Percentiles rank a stretch among this genome's conserved stretches.
Evolutionary conservation across 1,140 invertebrate species (phyloP).

Genomic region (Bicyclus anynana): DNA sequence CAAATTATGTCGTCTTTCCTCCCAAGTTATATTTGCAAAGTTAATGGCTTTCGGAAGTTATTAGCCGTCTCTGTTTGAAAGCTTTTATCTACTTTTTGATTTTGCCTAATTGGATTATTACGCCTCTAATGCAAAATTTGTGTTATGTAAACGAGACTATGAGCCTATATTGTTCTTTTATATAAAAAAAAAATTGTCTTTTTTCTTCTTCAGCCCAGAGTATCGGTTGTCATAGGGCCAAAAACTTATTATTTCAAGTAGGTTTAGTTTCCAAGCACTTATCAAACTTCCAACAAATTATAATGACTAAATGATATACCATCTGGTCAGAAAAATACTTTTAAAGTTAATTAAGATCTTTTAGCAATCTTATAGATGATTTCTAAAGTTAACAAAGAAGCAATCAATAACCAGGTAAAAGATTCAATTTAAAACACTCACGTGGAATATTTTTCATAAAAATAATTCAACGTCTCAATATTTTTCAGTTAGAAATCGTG

Average conservation of each 20-base stretch:
- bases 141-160: constrained; percentile 1
- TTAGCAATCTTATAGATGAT: too few relatives aligned
- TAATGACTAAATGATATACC: too few relatives aligned
- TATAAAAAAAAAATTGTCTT: too few relatives aligned
- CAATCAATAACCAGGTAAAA: not conserved
- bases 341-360: too few relatives aligned
- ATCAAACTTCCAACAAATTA: too few relatives aligned
- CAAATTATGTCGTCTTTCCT: constrained; percentile 2
- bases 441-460: not conserved
- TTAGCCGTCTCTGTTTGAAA: constrained; percentile 10
- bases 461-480: not conserved
- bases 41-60: constrained; percentile 9
- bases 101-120: constrained; percentile 25
- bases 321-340: too few relatives aligned
- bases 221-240: too few relatives aligned
- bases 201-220: too few relatives aligned
- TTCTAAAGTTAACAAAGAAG: not conserved
- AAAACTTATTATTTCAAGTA: too few relatives aligned
- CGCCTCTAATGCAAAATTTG: constrained; percentile 19
- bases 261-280: too few relatives aligned
- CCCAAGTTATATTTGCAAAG: constrained; percentile 8
- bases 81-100: constrained; percentile 14
- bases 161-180: not conserved
- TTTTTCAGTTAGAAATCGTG: constrained; percentile 1
- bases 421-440: not conserved